These are phyloP conservation scores for Nesoenas mayeri DNA, from an alignment of 2,113 vertebrate genomes.

Conservation along the genomic window DNA sequence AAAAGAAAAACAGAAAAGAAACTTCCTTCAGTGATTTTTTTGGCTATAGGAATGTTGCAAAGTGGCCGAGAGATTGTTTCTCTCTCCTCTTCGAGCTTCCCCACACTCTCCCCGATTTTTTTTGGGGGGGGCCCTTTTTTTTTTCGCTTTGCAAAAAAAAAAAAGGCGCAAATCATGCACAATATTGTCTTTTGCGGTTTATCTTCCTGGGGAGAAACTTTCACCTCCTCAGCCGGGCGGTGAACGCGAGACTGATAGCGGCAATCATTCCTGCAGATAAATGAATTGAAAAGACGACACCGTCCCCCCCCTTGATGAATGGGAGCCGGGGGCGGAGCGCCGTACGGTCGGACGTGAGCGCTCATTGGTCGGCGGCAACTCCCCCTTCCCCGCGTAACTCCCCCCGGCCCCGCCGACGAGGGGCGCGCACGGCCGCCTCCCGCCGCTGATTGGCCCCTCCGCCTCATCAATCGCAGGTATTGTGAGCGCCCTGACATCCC, in stretches of 20 bases:
- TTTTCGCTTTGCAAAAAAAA: slow-evolving; percentile 79
- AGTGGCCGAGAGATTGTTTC: slow-evolving; percentile 53
- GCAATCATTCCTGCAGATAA: slow-evolving; percentile 99
- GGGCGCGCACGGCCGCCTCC: slow-evolving; percentile 81
- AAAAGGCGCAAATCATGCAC: slow-evolving; percentile 90
- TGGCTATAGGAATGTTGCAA: slow-evolving; percentile 73
- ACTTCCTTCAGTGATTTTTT: slow-evolving; percentile 64
- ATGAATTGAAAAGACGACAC: slow-evolving; percentile 99
- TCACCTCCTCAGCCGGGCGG: slow-evolving; percentile 99
- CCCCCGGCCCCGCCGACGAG: slow-evolving; percentile 90
- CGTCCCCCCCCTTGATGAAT: slow-evolving; percentile 99
- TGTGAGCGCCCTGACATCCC: slow-evolving; percentile 88
- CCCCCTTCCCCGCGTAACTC: slow-evolving; percentile 78
- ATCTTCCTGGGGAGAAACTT: slow-evolving; percentile 99
- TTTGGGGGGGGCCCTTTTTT: not conserved
- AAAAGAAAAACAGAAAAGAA: slow-evolving; percentile 30
- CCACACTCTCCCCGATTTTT: slow-evolving; percentile 42
- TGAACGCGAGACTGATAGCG: slow-evolving; percentile 99
- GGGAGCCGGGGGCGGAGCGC: slow-evolving; percentile 90
- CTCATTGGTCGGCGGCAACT: slow-evolving; percentile 82
- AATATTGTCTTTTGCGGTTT: slow-evolving; percentile 99
- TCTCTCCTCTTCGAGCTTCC: slow-evolving; percentile 28
- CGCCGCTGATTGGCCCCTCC: slow-evolving; percentile 86
- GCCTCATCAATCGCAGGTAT: slow-evolving; percentile 96
- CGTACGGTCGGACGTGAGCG: slow-evolving; percentile 73